Percentiles rank a stretch among this genome's conserved stretches.
phyloP scores from a whole-genome alignment of 2,113 vertebrate species.

The Eidolon helvum region DNA sequence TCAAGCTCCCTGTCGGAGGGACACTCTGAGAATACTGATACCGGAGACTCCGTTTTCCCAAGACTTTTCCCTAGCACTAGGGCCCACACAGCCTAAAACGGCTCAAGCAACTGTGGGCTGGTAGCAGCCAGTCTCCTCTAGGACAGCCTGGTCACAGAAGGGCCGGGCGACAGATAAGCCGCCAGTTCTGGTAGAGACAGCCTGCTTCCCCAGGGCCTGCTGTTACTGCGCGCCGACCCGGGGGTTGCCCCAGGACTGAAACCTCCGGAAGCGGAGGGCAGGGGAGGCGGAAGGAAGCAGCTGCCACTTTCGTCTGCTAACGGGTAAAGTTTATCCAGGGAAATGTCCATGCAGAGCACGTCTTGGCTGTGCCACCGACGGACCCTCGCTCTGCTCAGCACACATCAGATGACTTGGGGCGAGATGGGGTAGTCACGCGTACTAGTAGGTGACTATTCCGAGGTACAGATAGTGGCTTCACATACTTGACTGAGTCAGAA shows the following conservation, averaged over 20 bases:
- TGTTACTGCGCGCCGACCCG: too few species aligned
- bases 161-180: background rate
- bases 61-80: background rate
- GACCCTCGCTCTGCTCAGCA: too few species aligned
- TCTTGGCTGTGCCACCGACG: background rate
- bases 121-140: background rate
- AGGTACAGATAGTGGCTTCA: background rate
- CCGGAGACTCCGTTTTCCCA: too few species aligned
- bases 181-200: background rate
- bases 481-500: too few species aligned
- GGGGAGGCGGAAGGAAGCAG: background rate
- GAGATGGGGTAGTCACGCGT: too few species aligned
- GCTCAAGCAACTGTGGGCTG: background rate
- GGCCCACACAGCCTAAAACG: background rate
- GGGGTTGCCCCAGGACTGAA: background rate
- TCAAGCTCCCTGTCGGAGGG: too few species aligned
- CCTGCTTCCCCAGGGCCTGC: background rate
- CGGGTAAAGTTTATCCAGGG: background rate
- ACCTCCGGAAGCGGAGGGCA: background rate
- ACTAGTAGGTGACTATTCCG: background rate
- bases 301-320: too few species aligned
- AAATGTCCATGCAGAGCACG: rapidly evolving
- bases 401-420: too few species aligned
- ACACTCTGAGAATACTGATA: background rate
- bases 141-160: background rate